Percentiles rank a stretch among this genome's conserved stretches.
phyloP scores from a whole-genome alignment of 2,888 invertebrate genomes.

The Heteromurus nitidus region DNA sequence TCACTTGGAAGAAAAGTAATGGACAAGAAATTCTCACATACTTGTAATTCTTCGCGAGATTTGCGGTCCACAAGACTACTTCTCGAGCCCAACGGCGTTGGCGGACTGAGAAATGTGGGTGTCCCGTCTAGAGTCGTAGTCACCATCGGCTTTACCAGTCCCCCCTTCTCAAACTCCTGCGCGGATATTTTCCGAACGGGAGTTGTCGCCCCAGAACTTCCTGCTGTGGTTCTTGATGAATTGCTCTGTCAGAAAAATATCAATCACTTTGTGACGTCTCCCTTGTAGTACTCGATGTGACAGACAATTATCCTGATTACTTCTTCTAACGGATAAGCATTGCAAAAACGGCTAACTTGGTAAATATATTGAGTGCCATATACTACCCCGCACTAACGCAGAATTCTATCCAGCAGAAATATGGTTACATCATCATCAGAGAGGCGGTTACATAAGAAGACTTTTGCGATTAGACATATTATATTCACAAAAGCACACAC shows the following conservation, averaged over 20 bases:
- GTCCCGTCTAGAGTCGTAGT: constrained; percentile 92
- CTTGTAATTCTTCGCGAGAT: constrained; percentile 73
- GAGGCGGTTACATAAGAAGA: too few species aligned
- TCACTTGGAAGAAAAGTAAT: constrained; percentile 16
- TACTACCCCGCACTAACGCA: too few species aligned
- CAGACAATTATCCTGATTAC: constrained; percentile 65
- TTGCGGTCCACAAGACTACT: constrained; percentile 70
- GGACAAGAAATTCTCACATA: constrained; percentile 42
- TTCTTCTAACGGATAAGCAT: constrained; percentile 12
- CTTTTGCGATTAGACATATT: too few species aligned
- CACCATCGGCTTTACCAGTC: constrained; percentile 92
- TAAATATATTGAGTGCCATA: too few species aligned
- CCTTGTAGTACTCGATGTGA: constrained; percentile 8
- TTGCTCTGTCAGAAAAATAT: constrained; percentile 65
- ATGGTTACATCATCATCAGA: too few species aligned
- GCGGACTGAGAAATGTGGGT: constrained; percentile 86
- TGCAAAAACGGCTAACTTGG: too few species aligned
- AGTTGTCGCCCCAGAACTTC: constrained; percentile 83
- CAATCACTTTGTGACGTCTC: constrained; percentile 53
- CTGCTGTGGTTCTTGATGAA: constrained; percentile 63
- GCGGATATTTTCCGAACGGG: constrained; percentile 95
- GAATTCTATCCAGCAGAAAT: too few species aligned
- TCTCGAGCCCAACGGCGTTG: constrained; percentile 70
- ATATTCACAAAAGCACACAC: too few species aligned
- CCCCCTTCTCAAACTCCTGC: constrained; percentile 96